phyloP scores from a whole-genome alignment of 2,113 vertebrate species.

The Camelus dromedarius region DNA sequence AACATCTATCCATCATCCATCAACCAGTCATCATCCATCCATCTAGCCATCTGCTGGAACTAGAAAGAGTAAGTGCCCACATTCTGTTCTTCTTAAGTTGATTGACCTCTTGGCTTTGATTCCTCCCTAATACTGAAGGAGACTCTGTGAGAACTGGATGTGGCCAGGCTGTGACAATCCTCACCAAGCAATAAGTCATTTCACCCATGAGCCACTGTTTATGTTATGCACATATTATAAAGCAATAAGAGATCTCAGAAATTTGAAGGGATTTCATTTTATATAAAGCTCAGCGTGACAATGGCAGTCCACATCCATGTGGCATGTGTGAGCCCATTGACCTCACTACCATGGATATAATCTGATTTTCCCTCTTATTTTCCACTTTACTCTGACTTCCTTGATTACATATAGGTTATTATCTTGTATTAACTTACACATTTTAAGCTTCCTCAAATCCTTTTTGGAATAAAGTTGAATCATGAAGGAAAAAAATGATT shows the following conservation, averaged over 20 bases:
- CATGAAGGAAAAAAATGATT: background rate
- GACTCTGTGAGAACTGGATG: background rate
- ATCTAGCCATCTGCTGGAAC: background rate
- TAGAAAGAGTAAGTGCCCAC: background rate
- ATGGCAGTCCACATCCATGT: fast-evolving
- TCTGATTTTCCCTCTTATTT: background rate
- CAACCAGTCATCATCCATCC: background rate
- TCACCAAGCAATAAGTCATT: background rate
- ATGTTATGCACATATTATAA: background rate
- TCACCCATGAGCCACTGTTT: background rate
- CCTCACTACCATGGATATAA: no score
- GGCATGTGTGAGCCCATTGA: background rate
- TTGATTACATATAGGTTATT: background rate
- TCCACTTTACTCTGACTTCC: background rate
- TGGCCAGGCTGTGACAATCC: background rate
- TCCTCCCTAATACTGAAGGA: background rate
- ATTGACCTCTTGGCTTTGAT: background rate
- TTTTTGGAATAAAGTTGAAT: constrained; percentile 42
- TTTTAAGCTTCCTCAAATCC: background rate
- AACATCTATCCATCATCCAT: background rate
- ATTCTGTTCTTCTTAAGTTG: background rate
- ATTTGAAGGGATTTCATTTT: background rate
- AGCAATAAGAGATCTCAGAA: background rate
- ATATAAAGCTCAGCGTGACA: background rate
- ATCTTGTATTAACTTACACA: background rate